Evolutionary conservation across 1,140 invertebrate species (phyloP), one percentile per base, ranked within the genome.

Genomic region (Anastatus disparis): DNA sequence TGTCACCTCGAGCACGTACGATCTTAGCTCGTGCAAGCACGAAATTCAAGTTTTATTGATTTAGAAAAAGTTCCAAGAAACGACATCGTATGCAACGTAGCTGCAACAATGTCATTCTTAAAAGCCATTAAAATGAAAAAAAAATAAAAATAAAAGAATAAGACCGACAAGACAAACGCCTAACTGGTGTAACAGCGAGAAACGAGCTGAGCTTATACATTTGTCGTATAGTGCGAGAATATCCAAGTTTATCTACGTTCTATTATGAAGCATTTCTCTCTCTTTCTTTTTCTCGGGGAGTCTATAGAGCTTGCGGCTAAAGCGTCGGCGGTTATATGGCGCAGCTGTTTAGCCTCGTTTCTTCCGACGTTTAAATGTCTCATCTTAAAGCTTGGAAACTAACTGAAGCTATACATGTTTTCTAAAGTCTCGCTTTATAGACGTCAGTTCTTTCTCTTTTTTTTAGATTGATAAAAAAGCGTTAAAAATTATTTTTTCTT

Each of bases 271-370:
- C 38, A 56, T 56, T 66, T 66, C 52, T 66, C 38, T 44, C 52
- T 56, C 17, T n/a, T n/a, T n/a, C n/a, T n/a, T n/a, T n/a, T n/a
- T 66, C 52, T 66, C 38, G 40, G 38, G 20, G n/a, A n/a, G n/a
- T n/a, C n/a, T n/a, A n/a, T 27, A 44, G 38, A 56, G 40, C 52
- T 66, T 58, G 64, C 29, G 26, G 9, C 6, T 27, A 38, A 10
- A n/a, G 52, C 64, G 40, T 58, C 29, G 64, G 40, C 20, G 64
- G 24, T n/a, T n/a, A n/a, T n/a, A n/a, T n/a, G 3, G 4, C 27
- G 64, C 64, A 66, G 64, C 64, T 66, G 64, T 56, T 56, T 55
- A 66, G 64, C 40, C 64, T 56, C 52, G 64, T 66, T 66, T 56
- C 40, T 9, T 4, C 38, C 26, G 40, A 29, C 26, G 17, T 12